Conservation (phyloP, 2,888 invertebrate genomes). For the Zaprionus obscuricornis region DNA sequence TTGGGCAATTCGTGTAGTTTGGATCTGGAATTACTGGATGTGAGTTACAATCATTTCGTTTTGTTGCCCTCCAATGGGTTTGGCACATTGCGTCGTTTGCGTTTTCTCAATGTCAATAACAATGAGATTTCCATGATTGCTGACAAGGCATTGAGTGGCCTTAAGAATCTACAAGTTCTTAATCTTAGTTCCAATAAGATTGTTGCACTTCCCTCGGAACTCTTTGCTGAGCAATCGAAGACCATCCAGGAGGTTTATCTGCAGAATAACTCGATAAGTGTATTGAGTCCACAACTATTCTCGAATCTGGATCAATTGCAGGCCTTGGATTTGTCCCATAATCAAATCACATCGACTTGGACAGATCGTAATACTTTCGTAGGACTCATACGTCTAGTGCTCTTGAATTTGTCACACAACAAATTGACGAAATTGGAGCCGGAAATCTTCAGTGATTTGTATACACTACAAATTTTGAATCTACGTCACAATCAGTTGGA, state of each 20-base stretch:
- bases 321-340: slow-evolving; percentile 92
- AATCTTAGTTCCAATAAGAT: slow-evolving; percentile 96
- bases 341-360: slow-evolving; percentile 94
- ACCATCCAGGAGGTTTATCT: slow-evolving; percentile 94
- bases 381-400: slow-evolving; percentile 93
- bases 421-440: slow-evolving; percentile 91
- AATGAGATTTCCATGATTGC: slow-evolving; percentile 95
- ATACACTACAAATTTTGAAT: slow-evolving; percentile 93
- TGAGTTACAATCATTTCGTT: slow-evolving; percentile 93
- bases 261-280: slow-evolving; percentile 95
- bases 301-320: slow-evolving; percentile 92
- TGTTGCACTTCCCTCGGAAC: slow-evolving; percentile 92
- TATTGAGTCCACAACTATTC: slow-evolving; percentile 92
- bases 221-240: slow-evolving; percentile 91
- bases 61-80: slow-evolving; percentile 92
- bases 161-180: slow-evolving; percentile 92
- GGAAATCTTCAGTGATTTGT: slow-evolving; percentile 92
- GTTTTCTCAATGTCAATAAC: slow-evolving; percentile 92
- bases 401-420: slow-evolving; percentile 94
- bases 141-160: slow-evolving; percentile 91
- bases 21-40: slow-evolving; percentile 92
- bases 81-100: slow-evolving; percentile 90
- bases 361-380: slow-evolving; percentile 93
- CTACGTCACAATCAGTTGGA: slow-evolving; percentile 93
- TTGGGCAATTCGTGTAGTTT: slow-evolving; percentile 86